These are phyloP conservation scores for Desmodus rotundus DNA, from an alignment of 2,113 vertebrate species.

Conservation along the genomic window DNA sequence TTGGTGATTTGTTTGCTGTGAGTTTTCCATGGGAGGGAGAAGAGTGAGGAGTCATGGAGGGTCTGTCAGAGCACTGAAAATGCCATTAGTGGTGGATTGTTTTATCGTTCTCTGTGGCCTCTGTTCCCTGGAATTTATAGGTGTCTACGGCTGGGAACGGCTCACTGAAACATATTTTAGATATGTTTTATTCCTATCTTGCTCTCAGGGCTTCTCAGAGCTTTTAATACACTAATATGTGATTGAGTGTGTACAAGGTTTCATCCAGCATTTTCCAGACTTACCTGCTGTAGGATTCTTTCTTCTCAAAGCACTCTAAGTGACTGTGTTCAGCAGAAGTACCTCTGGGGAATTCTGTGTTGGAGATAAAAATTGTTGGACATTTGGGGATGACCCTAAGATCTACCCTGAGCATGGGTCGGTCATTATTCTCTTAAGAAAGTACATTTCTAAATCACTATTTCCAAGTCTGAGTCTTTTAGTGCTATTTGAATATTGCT, in stretches of 20 bases:
- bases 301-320: not conserved
- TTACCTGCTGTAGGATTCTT: not conserved
- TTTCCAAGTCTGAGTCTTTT: not conserved
- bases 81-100: not conserved
- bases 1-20: no score
- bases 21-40: not conserved
- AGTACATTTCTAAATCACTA: not conserved
- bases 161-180: not conserved
- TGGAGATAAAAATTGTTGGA: not conserved
- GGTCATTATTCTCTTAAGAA: not conserved
- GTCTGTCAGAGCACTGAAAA: not conserved
- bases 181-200: not conserved
- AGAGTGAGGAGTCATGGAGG: not conserved
- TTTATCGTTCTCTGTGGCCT: not conserved
- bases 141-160: not conserved
- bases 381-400: not conserved
- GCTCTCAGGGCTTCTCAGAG: not conserved
- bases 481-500: not conserved
- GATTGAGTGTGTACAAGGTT: not conserved
- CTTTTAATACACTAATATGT: not conserved
- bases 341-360: not conserved
- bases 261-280: not conserved
- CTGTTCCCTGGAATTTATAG: not conserved
- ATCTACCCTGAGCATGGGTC: not conserved
- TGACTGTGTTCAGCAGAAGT: not conserved